phyloP scores from a whole-genome alignment of 2,888 invertebrate species.

The Ophion slaviceki region DNA sequence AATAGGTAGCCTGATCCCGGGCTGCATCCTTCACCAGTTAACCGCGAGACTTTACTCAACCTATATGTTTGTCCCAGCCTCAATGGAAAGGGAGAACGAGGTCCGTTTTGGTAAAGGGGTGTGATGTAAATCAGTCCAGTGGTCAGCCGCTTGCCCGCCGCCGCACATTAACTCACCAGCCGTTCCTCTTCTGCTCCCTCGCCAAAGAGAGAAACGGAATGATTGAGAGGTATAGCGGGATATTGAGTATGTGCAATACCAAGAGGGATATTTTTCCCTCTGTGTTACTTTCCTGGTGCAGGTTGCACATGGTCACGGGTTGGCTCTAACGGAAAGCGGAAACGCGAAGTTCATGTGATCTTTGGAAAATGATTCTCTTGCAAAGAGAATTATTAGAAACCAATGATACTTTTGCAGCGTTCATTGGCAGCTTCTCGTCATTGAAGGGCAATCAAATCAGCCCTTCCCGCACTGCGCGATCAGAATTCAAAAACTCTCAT shows the following conservation, averaged over 20 bases:
- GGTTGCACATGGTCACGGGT: background rate
- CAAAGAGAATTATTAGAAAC: background rate
- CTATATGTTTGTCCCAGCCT: background rate
- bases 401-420: background rate
- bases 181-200: constrained; percentile 33
- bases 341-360: background rate
- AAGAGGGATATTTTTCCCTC: background rate
- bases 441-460: background rate
- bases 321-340: background rate
- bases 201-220: constrained; percentile 21
- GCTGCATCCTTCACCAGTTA: constrained; percentile 78
- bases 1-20: constrained; percentile 77
- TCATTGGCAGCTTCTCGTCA: background rate
- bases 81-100: constrained; percentile 11
- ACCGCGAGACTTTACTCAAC: constrained; percentile 74
- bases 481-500: too few species aligned
- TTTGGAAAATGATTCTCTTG: background rate
- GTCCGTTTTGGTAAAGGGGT: constrained; percentile 76
- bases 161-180: constrained; percentile 82
- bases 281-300: background rate
- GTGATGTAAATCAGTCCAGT: constrained; percentile 83
- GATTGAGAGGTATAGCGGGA: background rate
- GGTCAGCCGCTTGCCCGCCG: constrained; percentile 79
- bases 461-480: too few species aligned
- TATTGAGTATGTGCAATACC: background rate